Evolutionary conservation across 1,140 invertebrate species (phyloP).

Genomic region (Drosophila insularis): DNA sequence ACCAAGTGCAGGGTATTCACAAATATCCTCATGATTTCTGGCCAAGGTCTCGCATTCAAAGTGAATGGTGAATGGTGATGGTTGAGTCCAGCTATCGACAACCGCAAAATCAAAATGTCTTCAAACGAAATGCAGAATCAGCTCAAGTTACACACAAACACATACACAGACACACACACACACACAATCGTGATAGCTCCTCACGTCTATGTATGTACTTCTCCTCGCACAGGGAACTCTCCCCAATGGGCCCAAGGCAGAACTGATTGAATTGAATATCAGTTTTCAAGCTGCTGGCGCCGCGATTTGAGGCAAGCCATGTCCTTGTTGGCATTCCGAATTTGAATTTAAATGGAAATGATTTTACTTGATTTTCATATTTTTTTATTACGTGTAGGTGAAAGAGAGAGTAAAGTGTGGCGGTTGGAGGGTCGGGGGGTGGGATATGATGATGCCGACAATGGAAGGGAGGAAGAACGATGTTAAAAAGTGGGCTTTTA

Average conservation of each 20-base stretch:
- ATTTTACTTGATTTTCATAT: conserved; percentile 80
- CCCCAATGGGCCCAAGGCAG: conserved; percentile 32
- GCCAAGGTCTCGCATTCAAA: not conserved
- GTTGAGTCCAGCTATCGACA: conserved; percentile 22
- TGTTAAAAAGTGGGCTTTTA: conserved; percentile 2
- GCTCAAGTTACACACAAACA: conserved; percentile 16
- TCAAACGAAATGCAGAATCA: conserved; percentile 55
- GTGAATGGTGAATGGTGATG: not conserved
- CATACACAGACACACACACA: conserved; percentile 10
- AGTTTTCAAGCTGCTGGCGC: conserved; percentile 56
- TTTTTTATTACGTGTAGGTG: conserved; percentile 43
- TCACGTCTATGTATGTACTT: not conserved
- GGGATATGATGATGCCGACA: not conserved
- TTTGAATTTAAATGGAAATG: conserved; percentile 78
- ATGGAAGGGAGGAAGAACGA: not conserved
- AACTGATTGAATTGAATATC: conserved; percentile 80
- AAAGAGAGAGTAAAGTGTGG: not conserved
- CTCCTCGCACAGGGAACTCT: not conserved
- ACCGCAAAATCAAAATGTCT: conserved; percentile 57
- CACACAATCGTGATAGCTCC: no score
- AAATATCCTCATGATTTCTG: conserved; percentile 5
- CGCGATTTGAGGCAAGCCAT: conserved; percentile 12
- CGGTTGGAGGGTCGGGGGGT: no score
- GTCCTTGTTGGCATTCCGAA: conserved; percentile 46
- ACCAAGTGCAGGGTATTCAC: not conserved